Conservation (phyloP, 2,113 vertebrate species). For the Panthera leo region DNA sequence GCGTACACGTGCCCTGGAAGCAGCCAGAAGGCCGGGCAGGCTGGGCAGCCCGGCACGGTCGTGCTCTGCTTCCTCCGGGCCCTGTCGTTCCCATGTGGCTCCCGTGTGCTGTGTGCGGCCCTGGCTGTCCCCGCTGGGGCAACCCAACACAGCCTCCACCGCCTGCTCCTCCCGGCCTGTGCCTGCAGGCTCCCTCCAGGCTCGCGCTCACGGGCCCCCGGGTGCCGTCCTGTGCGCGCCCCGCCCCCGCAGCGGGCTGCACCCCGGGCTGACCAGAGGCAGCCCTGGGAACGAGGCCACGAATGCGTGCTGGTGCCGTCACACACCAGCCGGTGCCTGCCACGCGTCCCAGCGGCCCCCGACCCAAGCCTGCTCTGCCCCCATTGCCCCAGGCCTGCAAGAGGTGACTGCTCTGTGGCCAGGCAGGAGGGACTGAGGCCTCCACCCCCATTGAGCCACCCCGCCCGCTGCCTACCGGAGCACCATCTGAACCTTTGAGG, state of each 20-base stretch:
- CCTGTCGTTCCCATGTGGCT: neutral
- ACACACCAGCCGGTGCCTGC: fast-evolving
- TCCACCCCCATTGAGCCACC: fast-evolving
- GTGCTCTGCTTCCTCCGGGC: fast-evolving
- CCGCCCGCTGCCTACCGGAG: neutral
- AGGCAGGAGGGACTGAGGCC: neutral
- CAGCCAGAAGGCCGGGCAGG: neutral
- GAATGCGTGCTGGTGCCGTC: fast-evolving
- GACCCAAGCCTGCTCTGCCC: neutral
- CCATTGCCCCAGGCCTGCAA: neutral
- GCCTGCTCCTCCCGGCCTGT: neutral
- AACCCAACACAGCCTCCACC: fast-evolving
- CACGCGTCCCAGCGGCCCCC: neutral
- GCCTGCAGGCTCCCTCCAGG: fast-evolving
- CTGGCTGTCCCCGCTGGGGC: neutral
- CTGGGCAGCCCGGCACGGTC: fast-evolving
- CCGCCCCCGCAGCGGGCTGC: neutral
- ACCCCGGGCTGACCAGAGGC: neutral
- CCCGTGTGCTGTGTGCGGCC: neutral
- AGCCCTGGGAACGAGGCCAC: fast-evolving
- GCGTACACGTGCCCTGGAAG: fast-evolving
- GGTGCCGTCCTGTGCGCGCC: neutral
- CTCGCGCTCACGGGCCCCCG: fast-evolving
- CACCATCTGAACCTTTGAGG: neutral
- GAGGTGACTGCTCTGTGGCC: neutral